Evolutionary conservation across 2,797 vertebrate genomes (phyloP).

Genomic region (Hippopotamyrus pictus): DNA sequence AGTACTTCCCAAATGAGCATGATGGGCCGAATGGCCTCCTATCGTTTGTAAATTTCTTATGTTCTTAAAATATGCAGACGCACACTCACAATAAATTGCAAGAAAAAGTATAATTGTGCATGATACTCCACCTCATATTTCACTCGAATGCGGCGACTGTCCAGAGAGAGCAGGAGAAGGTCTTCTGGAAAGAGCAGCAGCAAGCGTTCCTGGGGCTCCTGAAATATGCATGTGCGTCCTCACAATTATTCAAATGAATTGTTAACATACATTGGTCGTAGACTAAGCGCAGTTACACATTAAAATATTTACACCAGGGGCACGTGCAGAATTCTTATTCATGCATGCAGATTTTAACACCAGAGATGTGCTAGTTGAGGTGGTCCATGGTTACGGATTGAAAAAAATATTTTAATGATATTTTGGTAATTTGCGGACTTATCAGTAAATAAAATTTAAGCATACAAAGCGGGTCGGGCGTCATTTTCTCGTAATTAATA

Average conservation of each 20-base stretch:
- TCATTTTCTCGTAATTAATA: neutral
- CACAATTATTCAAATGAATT: neutral
- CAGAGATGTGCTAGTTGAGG: neutral
- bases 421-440: neutral
- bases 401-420: neutral
- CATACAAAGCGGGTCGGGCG: neutral
- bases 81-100: neutral
- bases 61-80: neutral
- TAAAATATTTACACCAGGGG: neutral
- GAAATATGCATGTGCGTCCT: constrained; percentile 25
- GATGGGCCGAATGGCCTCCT: neutral
- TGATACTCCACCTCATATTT: constrained; percentile 61
- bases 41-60: neutral
- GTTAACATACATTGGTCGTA: neutral
- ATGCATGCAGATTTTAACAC: neutral
- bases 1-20: neutral
- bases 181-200: constrained; percentile 72
- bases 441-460: neutral
- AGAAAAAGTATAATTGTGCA: neutral
- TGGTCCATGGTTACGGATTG: neutral
- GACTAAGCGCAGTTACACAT: neutral
- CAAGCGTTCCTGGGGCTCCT: constrained; percentile 67
- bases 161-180: constrained; percentile 69
- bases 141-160: constrained; percentile 55
- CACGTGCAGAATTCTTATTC: neutral